phyloP scores from a whole-genome alignment of 1,140 invertebrate species.

The Leptinotarsa defecta region DNA sequence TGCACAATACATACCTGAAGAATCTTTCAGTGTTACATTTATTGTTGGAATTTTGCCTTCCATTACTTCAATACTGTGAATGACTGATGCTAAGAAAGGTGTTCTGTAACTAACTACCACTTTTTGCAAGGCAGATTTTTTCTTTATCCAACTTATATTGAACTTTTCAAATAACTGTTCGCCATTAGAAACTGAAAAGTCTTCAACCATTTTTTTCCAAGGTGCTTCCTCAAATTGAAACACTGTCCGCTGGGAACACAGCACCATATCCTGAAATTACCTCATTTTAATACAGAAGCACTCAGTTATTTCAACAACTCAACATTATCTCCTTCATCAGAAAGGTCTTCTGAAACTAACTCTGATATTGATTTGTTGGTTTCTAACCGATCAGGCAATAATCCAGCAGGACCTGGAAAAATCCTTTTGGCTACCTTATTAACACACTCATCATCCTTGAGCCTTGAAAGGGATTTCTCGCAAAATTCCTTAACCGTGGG shows the following conservation, averaged over 20 bases:
- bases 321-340: slow-evolving; percentile 7
- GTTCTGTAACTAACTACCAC: slow-evolving; percentile 33
- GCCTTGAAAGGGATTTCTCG: background rate
- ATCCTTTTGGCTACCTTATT: slow-evolving; percentile 30
- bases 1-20: slow-evolving; percentile 31
- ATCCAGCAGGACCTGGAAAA: slow-evolving; percentile 42
- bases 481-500: too few species aligned
- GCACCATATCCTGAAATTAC: slow-evolving; percentile 13
- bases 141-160: slow-evolving; percentile 44
- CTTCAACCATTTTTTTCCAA: slow-evolving; percentile 36
- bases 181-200: slow-evolving; percentile 24
- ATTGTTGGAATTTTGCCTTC: slow-evolving; percentile 34
- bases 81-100: slow-evolving; percentile 39
- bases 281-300: background rate
- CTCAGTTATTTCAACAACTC: background rate
- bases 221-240: slow-evolving; percentile 29
- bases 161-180: slow-evolving; percentile 37
- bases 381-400: slow-evolving; percentile 27
- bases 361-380: slow-evolving; percentile 14
- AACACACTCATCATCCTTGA: background rate
- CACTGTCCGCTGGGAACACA: slow-evolving; percentile 32
- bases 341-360: background rate
- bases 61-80: slow-evolving; percentile 33
- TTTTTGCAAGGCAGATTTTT: slow-evolving; percentile 24
- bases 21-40: slow-evolving; percentile 39